Base-by-base conservation (phyloP, 2,888 invertebrate genomes). In the Eupsilia transversa region DNA sequence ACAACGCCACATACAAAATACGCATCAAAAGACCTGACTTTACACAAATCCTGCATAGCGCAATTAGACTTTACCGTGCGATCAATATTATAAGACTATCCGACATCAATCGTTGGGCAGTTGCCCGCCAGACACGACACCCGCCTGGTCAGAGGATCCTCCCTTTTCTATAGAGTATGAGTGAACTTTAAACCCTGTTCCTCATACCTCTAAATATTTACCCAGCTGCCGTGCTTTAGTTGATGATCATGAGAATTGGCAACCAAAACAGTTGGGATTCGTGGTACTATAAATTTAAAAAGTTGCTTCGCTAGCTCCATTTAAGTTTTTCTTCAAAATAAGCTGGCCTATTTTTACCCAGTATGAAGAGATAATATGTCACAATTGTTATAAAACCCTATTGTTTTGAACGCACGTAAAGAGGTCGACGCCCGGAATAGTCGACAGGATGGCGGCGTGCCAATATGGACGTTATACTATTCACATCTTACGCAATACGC, bases 371-470 rank as follows among this genome's bases (percentile, higher is more conserved):
- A 78, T 63, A 81, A 85, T 82, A 85, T 83, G 81, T 83, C 87
- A 84, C 85, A 82, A 83, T 88, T 87, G 87, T 87, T 88, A 89
- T 90, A 91, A 89, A 89, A 90, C 87, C 89, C 90, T 87, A 93
- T 93, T 93, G 93, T 93, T 92, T 91, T 90, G 89, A 85, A 86
- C 88, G 85, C 87, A 79, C 86, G 81, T 83, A 93, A 93, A 85
- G 91, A 89, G 94, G 94, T 92, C 94, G 88, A 86, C 89, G 93
- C 91, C 92, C 93, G 93, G 91, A 93, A 94, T 94, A 94, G 91
- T 87, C 88, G 82, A 72, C 81, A 84, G 82, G 73, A 89, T 94
- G 94, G 94, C 94, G 85, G 38, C n/a, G 38, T 89, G 94, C 94
- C 94, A 94, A 89, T 89, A 87, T 91, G 91, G 89, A 91, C 91